phyloP scores from a whole-genome alignment of 2,113 vertebrate genomes.

The Gambusia affinis region DNA sequence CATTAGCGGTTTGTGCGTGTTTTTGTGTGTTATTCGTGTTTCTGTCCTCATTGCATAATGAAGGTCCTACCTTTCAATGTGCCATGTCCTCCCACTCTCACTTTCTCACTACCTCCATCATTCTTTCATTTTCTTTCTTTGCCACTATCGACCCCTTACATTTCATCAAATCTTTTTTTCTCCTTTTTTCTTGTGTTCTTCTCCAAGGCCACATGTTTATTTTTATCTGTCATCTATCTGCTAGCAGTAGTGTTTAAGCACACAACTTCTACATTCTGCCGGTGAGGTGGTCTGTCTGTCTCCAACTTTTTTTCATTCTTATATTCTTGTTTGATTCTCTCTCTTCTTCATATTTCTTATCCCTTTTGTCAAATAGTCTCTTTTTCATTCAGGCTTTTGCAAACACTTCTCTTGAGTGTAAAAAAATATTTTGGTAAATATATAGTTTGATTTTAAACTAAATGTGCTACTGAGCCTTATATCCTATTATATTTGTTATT shows the following conservation, averaged over 20 bases:
- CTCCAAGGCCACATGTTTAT: constrained; percentile 60
- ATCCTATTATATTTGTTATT: no score
- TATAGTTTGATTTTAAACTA: no score
- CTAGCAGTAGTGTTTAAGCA: constrained; percentile 54
- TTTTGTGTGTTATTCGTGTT: constrained; percentile 45
- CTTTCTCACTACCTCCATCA: constrained; percentile 29
- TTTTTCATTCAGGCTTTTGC: neutral
- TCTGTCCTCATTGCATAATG: constrained; percentile 74
- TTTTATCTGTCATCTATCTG: constrained; percentile 66
- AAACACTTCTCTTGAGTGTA: constrained; percentile 4
- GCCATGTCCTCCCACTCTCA: constrained; percentile 69
- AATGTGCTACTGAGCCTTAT: no score
- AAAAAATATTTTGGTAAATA: neutral
- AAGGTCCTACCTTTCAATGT: constrained; percentile 70
- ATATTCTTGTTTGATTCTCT: constrained; percentile 3
- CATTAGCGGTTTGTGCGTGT: constrained; percentile 21
- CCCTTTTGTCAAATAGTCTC: neutral
- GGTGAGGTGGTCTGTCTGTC: constrained; percentile 41
- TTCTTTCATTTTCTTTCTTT: constrained; percentile 33
- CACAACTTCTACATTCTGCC: constrained; percentile 42
- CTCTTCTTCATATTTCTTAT: neutral
- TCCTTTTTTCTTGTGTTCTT: constrained; percentile 12
- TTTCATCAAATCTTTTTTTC: constrained; percentile 24
- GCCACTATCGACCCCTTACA: constrained; percentile 23
- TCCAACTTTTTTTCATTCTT: constrained; percentile 18